Percentiles rank a stretch among this genome's conserved stretches.
phyloP scores from a whole-genome alignment of 2,113 vertebrate genomes.

The Cervus canadensis region DNA sequence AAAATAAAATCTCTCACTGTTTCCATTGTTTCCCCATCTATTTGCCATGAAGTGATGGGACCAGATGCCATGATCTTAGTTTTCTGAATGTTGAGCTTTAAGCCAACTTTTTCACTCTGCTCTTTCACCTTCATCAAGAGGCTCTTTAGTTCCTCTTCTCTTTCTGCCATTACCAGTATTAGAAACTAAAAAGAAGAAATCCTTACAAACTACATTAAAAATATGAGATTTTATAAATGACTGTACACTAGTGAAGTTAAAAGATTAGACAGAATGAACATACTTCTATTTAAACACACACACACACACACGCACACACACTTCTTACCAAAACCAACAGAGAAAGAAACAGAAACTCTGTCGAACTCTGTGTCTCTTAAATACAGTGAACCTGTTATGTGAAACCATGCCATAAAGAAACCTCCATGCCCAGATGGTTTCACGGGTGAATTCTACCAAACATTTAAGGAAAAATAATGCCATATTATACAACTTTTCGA shows the following conservation, averaged over 20 bases:
- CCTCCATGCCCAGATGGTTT: not conserved
- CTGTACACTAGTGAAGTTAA: not conserved
- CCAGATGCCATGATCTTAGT: not conserved
- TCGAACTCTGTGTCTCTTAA: not conserved
- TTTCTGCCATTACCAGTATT: not conserved
- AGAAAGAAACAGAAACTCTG: not conserved
- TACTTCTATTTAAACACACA: not conserved
- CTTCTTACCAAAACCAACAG: not conserved
- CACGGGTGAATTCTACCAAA: not conserved
- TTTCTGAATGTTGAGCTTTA: not conserved
- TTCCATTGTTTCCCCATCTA: not conserved
- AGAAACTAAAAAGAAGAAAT: not conserved
- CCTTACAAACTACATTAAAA: not conserved
- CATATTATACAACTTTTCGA: not conserved
- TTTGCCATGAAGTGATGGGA: not conserved
- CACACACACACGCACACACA: not conserved
- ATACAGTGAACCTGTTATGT: not conserved
- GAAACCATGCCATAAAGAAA: not conserved
- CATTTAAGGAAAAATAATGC: not conserved
- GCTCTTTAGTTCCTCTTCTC: not conserved
- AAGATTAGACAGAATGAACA: not conserved
- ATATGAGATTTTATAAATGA: not conserved
- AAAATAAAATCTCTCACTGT: not conserved
- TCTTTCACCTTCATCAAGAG: not conserved
- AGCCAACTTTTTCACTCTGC: not conserved